phyloP scores from a whole-genome alignment of 2,113 vertebrate species.

The Brienomyrus longianalis region DNA sequence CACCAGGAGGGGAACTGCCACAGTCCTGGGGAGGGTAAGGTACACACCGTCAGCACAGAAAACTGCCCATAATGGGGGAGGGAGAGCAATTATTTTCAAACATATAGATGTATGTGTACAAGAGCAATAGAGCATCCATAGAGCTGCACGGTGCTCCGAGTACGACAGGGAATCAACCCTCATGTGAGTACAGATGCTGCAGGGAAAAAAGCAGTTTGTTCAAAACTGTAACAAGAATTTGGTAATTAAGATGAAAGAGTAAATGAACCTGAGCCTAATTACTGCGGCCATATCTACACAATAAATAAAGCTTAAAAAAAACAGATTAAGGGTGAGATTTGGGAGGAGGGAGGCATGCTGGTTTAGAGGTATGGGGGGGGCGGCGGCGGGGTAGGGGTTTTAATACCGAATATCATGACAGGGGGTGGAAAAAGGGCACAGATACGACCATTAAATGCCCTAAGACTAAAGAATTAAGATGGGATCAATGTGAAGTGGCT shows the following conservation, averaged over 20 bases:
- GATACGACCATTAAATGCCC: conserved; percentile 7
- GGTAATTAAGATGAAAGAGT: neutral
- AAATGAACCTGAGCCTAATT: neutral
- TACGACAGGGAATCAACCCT: neutral
- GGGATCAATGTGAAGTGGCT: conserved; percentile 39
- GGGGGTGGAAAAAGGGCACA: neutral
- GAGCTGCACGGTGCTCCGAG: neutral
- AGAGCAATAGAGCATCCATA: neutral
- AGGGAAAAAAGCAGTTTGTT: conserved; percentile 11
- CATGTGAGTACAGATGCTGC: neutral
- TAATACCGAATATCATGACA: neutral
- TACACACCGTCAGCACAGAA: neutral
- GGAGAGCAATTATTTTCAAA: neutral
- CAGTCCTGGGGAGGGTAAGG: neutral
- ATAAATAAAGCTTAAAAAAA: neutral
- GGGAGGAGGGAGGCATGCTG: conserved; percentile 38
- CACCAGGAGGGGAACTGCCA: neutral
- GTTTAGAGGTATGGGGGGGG: neutral
- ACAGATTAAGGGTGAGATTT: conserved; percentile 34
- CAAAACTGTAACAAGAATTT: neutral
- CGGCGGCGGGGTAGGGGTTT: neutral
- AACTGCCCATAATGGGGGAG: neutral
- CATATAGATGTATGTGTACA: neutral
- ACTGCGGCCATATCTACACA: conserved; percentile 16
- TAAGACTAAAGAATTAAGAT: conserved; percentile 45